Evolutionary conservation across 2,888 invertebrate species (phyloP).

Genomic region (Epinotia brunnichana): DNA sequence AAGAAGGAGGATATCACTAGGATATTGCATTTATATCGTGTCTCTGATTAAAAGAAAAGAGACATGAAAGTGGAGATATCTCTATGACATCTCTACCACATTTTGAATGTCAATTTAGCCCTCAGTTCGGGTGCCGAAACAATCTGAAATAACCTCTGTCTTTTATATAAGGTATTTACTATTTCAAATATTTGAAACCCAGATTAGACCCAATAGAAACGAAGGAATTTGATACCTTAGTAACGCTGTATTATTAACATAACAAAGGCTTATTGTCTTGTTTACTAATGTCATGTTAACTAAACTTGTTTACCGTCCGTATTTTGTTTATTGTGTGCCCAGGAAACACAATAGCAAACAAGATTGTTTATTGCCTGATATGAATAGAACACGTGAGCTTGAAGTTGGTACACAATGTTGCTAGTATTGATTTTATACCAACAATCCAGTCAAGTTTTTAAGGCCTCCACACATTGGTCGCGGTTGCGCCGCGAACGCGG

Average conservation of each 20-base stretch:
- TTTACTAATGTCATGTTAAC: slow-evolving; percentile 7
- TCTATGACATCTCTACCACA: no score
- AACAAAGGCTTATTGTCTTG: slow-evolving; percentile 13
- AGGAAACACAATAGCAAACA: neutral
- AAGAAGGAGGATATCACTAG: neutral
- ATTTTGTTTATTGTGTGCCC: slow-evolving; percentile 3
- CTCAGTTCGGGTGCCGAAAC: no score
- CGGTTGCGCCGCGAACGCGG: no score
- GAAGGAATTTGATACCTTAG: neutral
- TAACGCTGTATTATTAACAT: neutral
- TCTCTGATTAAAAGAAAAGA: no score
- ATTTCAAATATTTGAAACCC: neutral
- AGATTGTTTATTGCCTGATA: neutral
- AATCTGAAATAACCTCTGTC: no score
- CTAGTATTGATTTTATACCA: no score
- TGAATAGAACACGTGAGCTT: neutral
- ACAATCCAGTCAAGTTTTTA: no score
- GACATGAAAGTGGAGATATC: no score
- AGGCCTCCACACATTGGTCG: no score
- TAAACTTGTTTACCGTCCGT: slow-evolving; percentile 10
- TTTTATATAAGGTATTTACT: no score
- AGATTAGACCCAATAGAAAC: neutral
- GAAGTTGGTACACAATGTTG: no score
- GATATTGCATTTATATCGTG: neutral
- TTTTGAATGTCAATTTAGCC: no score